phyloP scores from a whole-genome alignment of 35 echinoderm and acorn worm species.

The Ophiothrix spiculata region DNA sequence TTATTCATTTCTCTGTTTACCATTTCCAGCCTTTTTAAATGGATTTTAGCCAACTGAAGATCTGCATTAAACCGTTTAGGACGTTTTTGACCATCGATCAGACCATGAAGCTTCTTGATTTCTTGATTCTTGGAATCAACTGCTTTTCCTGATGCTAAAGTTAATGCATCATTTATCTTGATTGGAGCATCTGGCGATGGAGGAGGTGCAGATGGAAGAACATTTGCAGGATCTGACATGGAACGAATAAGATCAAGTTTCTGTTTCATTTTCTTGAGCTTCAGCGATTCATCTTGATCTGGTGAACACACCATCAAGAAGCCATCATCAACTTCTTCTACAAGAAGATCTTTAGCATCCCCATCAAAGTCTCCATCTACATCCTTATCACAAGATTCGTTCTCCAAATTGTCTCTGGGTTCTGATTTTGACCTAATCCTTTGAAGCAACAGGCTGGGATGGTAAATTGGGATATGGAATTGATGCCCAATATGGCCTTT shows the following conservation, averaged over 20 bases:
- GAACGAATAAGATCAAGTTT: not conserved
- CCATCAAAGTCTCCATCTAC: not conserved
- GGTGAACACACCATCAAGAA: not conserved
- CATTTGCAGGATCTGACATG: not conserved
- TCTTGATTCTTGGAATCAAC: not conserved
- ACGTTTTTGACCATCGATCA: not conserved
- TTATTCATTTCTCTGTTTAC: not conserved
- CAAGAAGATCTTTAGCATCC: not conserved
- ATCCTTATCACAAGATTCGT: not conserved
- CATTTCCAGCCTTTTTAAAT: not conserved
- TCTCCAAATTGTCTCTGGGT: not conserved
- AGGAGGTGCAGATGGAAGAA: not conserved
- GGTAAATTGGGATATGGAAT: too few relatives aligned
- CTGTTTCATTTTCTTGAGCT: not conserved
- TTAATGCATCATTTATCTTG: not conserved
- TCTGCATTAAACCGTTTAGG: not conserved
- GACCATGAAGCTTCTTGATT: not conserved
- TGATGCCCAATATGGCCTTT: not conserved
- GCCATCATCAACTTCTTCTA: not conserved
- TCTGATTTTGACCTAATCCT: not conserved
- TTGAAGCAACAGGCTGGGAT: not conserved
- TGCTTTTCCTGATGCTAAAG: too few relatives aligned
- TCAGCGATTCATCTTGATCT: not conserved
- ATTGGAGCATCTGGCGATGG: not conserved
- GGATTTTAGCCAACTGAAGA: not conserved